These are phyloP conservation scores for Tuta absoluta DNA, from an alignment of 2,888 invertebrate genomes.

Conservation along the genomic window DNA sequence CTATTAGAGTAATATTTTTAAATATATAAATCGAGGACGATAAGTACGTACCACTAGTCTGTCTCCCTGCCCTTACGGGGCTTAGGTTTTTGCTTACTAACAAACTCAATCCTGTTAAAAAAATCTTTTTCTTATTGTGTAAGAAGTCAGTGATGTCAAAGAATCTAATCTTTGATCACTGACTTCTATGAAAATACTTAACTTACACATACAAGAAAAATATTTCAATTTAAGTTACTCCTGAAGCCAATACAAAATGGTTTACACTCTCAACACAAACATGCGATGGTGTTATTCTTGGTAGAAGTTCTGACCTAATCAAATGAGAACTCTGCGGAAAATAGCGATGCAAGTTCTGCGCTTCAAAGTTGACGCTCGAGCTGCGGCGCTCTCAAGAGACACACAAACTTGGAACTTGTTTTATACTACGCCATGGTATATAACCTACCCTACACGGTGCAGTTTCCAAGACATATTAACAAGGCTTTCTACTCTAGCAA, in stretches of 20 bases:
- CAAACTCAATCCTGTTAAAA: no score
- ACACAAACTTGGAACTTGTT: conserved; percentile 30
- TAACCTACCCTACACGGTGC: neutral
- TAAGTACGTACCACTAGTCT: no score
- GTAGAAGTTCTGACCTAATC: conserved; percentile 64
- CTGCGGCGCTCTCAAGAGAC: conserved; percentile 45
- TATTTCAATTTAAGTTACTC: neutral
- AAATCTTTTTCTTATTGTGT: no score
- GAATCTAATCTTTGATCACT: no score
- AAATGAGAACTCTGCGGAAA: conserved; percentile 66
- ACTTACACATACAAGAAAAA: no score
- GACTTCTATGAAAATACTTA: no score
- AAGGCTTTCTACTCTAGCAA: conserved; percentile 4
- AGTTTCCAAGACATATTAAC: conserved; percentile 27
- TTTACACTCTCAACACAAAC: neutral
- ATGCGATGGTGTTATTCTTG: conserved; percentile 25
- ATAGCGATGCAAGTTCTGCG: conserved; percentile 64
- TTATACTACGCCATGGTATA: conserved; percentile 17
- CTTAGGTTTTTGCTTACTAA: no score
- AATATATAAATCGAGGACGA: no score
- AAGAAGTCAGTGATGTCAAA: no score
- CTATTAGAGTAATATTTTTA: no score
- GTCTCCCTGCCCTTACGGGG: no score
- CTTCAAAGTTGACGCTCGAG: conserved; percentile 44
- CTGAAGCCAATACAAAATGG: neutral